Evolutionary conservation across 2,888 invertebrate genomes (phyloP), one percentile per base, ranked within the genome.

Genomic region (Villa cingulata): DNA sequence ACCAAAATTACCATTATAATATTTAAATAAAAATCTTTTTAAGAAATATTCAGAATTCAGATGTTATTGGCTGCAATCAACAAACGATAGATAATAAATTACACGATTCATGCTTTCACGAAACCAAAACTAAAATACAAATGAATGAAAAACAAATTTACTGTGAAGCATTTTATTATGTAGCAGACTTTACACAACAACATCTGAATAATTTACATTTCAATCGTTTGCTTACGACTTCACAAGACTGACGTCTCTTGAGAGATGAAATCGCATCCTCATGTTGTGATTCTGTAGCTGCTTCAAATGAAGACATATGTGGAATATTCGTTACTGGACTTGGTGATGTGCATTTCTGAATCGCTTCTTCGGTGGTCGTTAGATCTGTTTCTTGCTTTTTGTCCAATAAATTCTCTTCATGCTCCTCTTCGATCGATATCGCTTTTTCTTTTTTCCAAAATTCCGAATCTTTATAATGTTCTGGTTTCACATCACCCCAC

Each of bases 361-460:
- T 32, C 16, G 14, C 32, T 32, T 12, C 29, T 12, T 12, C 12
- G 12, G 45, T 32, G 5, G 38, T 37, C 9, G 3, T 16, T 32
- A 4, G 23, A 23, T 6, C 23, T 23, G 23, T 23, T 46, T 37
- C 4, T 38, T 45, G 18, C 12, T 46, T 37, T 17, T 41, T 46
- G 2, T 43, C 16, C n/a, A 38, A 27, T 41, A 41, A 38, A 10
- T 39, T 45, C 12, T 44, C 39, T n/a, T 40, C 43, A 38, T 34
- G 29, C 43, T 68, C 68, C 48, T 68, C 68, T 37, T 64, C 62
- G 29, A 68, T 68, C 14, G 68, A 69, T 15, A 60, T 42, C 1
- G 61, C 59, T 41, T 65, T 66, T 45, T 68, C 68, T 14, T 62
- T 59, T 43, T 62, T 62, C 67, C 70, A 67, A 41, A 66, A 66